A percentile compares a stretch with the other conserved stretches of the same genome.
phyloP scores from a whole-genome alignment of 2,113 vertebrate species.

The Hipposideros armiger region DNA sequence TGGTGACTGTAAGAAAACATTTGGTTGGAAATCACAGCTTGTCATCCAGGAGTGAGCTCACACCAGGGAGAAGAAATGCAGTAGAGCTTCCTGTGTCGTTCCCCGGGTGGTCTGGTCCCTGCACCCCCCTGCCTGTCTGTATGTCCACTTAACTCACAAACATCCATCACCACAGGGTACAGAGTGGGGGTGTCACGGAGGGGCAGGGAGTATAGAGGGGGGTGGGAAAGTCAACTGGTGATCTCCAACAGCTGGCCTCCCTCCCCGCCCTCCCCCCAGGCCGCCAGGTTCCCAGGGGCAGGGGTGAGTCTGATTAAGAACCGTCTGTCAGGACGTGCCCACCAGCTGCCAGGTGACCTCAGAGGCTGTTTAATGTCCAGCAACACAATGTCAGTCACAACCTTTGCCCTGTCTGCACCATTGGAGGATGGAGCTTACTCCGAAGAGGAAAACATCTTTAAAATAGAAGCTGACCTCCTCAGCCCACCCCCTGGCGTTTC shows the following conservation, averaged over 20 bases:
- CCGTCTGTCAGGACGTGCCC: conserved; percentile 75
- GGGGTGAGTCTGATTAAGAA: conserved; percentile 66
- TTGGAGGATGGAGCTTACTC: conserved; percentile 74
- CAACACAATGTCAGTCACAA: conserved; percentile 80
- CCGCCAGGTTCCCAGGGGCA: conserved; percentile 34
- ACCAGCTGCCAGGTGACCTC: conserved; percentile 82
- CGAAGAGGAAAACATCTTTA: conserved; percentile 80
- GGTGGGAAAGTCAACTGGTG: not conserved
- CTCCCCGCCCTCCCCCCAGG: not conserved
- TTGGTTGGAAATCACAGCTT: conserved; percentile 59
- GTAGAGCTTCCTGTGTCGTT: conserved; percentile 15
- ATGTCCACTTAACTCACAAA: not conserved
- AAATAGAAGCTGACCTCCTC: conserved; percentile 78
- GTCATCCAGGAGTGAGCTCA: not conserved
- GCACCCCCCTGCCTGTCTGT: not conserved
- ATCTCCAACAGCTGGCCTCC: conserved; percentile 43
- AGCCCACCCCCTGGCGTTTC: conserved; percentile 65
- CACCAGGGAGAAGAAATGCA: not conserved
- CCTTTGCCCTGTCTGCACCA: conserved; percentile 73
- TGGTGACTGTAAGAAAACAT: conserved; percentile 64
- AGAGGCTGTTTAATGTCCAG: conserved; percentile 67
- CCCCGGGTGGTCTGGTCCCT: not conserved
- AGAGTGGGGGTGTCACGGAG: not conserved
- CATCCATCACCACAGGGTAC: not conserved
- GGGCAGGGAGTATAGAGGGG: not conserved